Base-by-base conservation (phyloP, 2,113 vertebrate genomes). In the Thryonomys swinderianus region DNA sequence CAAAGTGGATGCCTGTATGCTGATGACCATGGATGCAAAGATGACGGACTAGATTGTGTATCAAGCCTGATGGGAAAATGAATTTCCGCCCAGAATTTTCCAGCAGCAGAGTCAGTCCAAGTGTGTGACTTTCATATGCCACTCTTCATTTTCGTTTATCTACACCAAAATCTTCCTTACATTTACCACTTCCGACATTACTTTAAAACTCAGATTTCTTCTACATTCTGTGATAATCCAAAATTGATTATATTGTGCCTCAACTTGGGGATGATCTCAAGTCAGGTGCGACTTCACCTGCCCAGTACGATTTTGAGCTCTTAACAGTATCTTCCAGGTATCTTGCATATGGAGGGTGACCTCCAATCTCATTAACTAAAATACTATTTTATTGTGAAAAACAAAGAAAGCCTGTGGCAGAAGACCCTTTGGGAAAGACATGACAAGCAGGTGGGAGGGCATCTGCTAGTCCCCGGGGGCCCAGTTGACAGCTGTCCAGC, bases 371-470 rank as follows among this genome's bases (percentile, higher is more conserved):
- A 25, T 14, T 53, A 25, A 59, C 21, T 48, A 11, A 85, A 94
- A 93, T 94, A 59, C 2, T 34, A 0, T n/a, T 80, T 87, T 89
- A 48, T 37, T 66, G 37, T 18, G 37, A 61, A 37, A 87, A 91
- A 48, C 30, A 57, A 78, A 87, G 9, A 62, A 85, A 85, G 21
- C 7, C 32, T 27, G 23, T 61, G 48, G 48, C 23, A 30, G 48
- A 73, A 89, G 79, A 85, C 73, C 3, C 71, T 93, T 79, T 88
- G 53, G 71, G 81, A 91, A 87, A 86, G 34, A 88, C 17, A 30
- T 12, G 13, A 82, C 5, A 21, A 57, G 62, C 40, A 67, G 30
- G n/a, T 66, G 12, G 34, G 14, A 87, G 42, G 37, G 0, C 62
- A 73, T 27, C n/a, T 25, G 4, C 53, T 71, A 23, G 59, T 85